Base-by-base conservation (phyloP, 2,888 invertebrate genomes). In the Bedellia somnulentella region DNA sequence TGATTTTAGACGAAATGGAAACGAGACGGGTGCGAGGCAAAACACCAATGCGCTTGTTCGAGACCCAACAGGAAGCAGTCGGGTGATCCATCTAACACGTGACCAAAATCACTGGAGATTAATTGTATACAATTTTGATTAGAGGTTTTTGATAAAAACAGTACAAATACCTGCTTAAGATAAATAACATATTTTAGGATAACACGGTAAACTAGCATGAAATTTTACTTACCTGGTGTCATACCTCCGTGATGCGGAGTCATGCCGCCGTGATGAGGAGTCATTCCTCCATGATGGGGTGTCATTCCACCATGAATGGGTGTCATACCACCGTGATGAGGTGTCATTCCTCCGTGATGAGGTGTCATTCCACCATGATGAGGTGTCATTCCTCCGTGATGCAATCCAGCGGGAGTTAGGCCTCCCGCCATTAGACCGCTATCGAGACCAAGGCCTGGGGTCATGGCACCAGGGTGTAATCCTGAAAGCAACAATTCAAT, bases 301-400 rank as follows among this genome's bases (percentile, higher is more conserved):
- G 57, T 60, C 47, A 62, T 48, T 1, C 51, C 55, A 9, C 75
- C 56, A 23, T 66, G 70, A 2, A 56, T 61, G 0, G 61, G 60
- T 2, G 60, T 59, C 34, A 64, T 45, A 6, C 43, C 45, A 15
- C 42, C 43, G 9, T 18, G 35, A 12, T 23, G 29, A 9, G 57
- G 52, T 4, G 45, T 43, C 30, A 40, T 37, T 5, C 37, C 38
- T 15, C 39, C 38, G 32, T 47, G 48, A 25, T 33, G 32, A 5
- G 37, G 37, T 12, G 40, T 34, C 40, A 42, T 35, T 5, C 55
- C 49, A 13, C 54, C 60, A 31, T 62, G 57, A 52, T n/a, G 51
- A 12, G 59, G 55, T 11, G 56, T 59, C 47, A 62, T 47, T 1
- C 51, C 55, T 9, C 75, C 56, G 23, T 66, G 70, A 15, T 57